A percentile compares a stretch with the other conserved stretches of the same genome.
Evolutionary conservation across 2,797 vertebrate genomes (phyloP).

Genomic region (Furcifer pardalis): DNA sequence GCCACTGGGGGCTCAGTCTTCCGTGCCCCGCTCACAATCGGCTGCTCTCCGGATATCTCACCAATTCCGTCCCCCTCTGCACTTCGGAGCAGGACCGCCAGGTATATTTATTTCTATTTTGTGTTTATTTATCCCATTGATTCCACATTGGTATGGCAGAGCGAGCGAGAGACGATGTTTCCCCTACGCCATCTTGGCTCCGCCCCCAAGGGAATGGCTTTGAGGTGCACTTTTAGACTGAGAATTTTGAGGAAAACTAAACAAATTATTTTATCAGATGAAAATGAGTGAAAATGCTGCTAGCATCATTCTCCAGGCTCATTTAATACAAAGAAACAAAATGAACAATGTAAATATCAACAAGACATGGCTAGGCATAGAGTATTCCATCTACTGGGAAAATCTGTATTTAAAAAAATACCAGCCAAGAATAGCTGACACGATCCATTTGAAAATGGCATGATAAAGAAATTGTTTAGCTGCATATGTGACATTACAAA

Average conservation of each 20-base stretch:
- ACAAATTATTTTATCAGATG: not conserved
- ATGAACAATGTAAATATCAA: not conserved
- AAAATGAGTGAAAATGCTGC: not conserved
- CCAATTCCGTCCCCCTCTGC: no score
- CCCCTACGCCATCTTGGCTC: no score
- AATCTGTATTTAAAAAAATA: not conserved
- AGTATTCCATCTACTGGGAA: not conserved
- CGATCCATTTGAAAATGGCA: not conserved
- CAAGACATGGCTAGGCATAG: not conserved
- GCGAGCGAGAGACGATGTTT: no score
- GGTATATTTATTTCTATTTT: no score
- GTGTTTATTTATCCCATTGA: no score
- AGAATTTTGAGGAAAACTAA: slow-evolving; percentile 2
- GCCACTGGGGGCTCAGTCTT: no score
- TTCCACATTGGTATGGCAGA: no score
- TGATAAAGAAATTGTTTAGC: not conserved
- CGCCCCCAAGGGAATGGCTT: not conserved
- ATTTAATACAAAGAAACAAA: not conserved
- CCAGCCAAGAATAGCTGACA: no score
- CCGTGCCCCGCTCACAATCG: no score
- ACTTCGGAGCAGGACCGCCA: no score
- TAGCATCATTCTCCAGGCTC: not conserved
- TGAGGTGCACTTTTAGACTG: not conserved
- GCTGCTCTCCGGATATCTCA: no score
- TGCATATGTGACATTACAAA: not conserved